Evolutionary conservation across 2,113 vertebrate genomes (phyloP), one percentile per base, ranked within the genome.

Genomic region (Bubo scandiacus): DNA sequence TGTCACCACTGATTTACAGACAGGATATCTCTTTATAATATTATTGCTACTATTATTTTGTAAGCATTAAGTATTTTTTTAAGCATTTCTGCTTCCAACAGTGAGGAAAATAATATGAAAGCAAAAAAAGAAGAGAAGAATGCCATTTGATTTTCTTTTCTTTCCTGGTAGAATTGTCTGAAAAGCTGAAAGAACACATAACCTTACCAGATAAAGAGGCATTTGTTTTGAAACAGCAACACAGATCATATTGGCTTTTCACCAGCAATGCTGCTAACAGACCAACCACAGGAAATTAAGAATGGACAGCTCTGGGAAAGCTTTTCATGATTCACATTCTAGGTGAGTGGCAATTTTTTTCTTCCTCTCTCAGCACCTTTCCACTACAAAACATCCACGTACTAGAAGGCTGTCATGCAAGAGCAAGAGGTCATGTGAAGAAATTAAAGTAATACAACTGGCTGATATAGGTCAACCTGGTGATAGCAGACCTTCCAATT

Each of bases 361-460:
- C 79, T 94, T 97, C 85, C 49, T 81, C 21, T 8, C 95, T 94
- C 43, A 66, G 62, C 90, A 92, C 55, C 82, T 84, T 94, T 97
- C 91, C 73, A 80, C 43, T 94, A 75, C 81, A 96, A 92, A 73
- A 90, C 86, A 84, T 95, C 72, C 86, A 80, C 70, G 13, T 94
- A 81, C 68, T 26, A 81, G 80, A 89, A 90, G 81, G 78, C 87
- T 92, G 91, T 90, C 92, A 92, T 29, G 94, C 81, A 88, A 91
- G 94, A 96, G 89, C 71, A 86, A 94, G 80, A 96, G 84, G 85
- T 88, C 85, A 88, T 84, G 90, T 47, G 59, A 92, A 97, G 95
- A 97, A 98, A 98, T 97, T 97, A 98, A 95, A 97, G 92, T 79
- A 91, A 95, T 87, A 95, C 86, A 96, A 90, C 86, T 54, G 66